A percentile compares a stretch with the other conserved stretches of the same genome.
These are phyloP conservation scores for Argyresthia albistria DNA, from an alignment of 2,888 invertebrate species.

Conservation along the genomic window DNA sequence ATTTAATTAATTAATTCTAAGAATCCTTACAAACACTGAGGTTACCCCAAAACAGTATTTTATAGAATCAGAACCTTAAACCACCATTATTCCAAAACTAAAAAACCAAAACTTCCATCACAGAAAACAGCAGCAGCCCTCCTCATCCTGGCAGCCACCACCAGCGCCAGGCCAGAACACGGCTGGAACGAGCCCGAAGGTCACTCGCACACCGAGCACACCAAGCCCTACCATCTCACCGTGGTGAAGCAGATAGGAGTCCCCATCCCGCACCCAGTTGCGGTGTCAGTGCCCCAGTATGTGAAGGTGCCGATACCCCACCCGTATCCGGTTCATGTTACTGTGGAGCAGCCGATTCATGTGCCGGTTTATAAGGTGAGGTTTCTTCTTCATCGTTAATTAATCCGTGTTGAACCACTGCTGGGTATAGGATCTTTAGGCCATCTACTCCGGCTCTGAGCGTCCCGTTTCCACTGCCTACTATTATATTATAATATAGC, in stretches of 20 bases:
- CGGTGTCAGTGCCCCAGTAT: constrained; percentile 79
- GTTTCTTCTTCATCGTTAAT: background rate
- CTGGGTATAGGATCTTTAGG: background rate
- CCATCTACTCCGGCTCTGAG: too few species aligned
- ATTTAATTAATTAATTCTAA: too few species aligned
- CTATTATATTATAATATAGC: too few species aligned
- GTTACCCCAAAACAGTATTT: too few species aligned
- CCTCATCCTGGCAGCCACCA: constrained; percentile 40
- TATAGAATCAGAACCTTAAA: too few species aligned
- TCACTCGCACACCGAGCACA: constrained; percentile 77
- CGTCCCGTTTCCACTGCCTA: too few species aligned
- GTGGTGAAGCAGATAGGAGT: constrained; percentile 81
- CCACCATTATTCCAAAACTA: too few species aligned
- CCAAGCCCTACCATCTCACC: constrained; percentile 78
- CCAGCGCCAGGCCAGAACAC: constrained; percentile 41
- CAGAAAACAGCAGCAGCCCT: constrained; percentile 60
- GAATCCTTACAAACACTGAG: too few species aligned
- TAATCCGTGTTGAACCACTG: too few species aligned
- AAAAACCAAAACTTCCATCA: too few species aligned
- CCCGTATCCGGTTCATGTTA: constrained; percentile 81
- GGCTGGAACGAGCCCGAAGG: constrained; percentile 68
- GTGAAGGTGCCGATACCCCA: constrained; percentile 82
- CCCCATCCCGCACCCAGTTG: constrained; percentile 81
- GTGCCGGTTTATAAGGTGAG: constrained; percentile 79
- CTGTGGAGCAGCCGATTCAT: constrained; percentile 80